A percentile compares a stretch with the other conserved stretches of the same genome.
These are phyloP conservation scores for Hemichromis elongatus DNA, from an alignment of 2,113 vertebrate species.

Conservation along the genomic window DNA sequence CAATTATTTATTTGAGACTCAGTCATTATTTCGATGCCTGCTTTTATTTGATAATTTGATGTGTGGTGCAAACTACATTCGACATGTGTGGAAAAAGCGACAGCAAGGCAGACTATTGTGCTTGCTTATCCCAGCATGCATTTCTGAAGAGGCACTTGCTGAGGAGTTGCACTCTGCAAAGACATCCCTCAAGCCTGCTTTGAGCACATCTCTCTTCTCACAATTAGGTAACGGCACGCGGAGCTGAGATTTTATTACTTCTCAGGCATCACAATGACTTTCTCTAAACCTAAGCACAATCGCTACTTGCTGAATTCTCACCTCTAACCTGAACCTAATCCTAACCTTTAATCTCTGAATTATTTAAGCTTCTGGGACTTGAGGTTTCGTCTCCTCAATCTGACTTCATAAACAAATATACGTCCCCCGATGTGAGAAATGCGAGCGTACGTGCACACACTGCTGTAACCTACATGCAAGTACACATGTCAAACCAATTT, in stretches of 20 bases:
- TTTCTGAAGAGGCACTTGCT: neutral
- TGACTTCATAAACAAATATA: neutral
- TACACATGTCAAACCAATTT: neutral
- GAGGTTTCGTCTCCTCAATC: neutral
- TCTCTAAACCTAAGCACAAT: neutral
- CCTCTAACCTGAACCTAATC: neutral
- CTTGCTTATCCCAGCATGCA: neutral
- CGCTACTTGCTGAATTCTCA: neutral
- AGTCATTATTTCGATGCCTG: neutral
- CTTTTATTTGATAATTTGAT: neutral
- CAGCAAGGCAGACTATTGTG: neutral
- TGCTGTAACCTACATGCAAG: neutral
- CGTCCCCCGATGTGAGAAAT: neutral
- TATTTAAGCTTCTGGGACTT: neutral
- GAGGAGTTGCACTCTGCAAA: neutral
- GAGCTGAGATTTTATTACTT: neutral
- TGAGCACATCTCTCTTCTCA: neutral
- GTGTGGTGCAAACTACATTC: neutral
- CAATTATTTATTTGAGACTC: neutral
- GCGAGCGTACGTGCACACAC: fast-evolving
- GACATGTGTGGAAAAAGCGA: neutral
- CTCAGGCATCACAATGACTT: neutral
- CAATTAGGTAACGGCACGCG: neutral
- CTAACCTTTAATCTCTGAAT: neutral
- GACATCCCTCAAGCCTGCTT: neutral